Base-by-base conservation (phyloP, 2,888 invertebrate species). In the Chalcosyrphus nemorum region DNA sequence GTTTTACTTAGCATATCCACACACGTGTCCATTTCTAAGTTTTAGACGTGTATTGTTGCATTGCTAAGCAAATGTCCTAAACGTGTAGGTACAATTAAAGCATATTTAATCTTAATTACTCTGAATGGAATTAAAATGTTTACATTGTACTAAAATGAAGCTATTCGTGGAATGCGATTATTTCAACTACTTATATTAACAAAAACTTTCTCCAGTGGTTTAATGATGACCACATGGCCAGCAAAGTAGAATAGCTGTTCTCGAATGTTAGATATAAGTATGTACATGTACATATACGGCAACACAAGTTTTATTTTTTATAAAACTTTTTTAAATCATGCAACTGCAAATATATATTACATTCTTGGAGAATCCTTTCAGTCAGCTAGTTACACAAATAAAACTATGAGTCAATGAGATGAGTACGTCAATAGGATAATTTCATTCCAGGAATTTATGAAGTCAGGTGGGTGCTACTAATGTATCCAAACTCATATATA, bases 141-240 rank as follows among this genome's bases (percentile, higher is more conserved):
- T 63, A 63, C 45, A 19, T 19, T 63, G 21, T 29, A 4, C 63
- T 63, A 63, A 32, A 63, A 35, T 63, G 47, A 63, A 63, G 21
- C 19, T 19, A 47, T 13, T 47, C 32, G 21, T 11, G 32, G 63
- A 63, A 63, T 63, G 13, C 21, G 19, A 47, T 13, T 32, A 32
- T 6, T 32, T 29, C 1, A 59, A 4, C 19, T 29, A n/a, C n/a
- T n/a, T n/a, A 21, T 29, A 13, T 27, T 38, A 43, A 27, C 13
- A 43, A 15, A 24, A 24, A 21, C 24, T 15, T 15, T 13, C 29
- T 4, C 4, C 29, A 19, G 32, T 47, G 19, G 2, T 35, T 47
- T 19, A 19, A 63, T 47, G 19, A 35, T 13, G 32, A 19, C 32
- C 47, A 47, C 47, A 63, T 63, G 63, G 47, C 63, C 13, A 15